Evolutionary conservation across 2,888 invertebrate genomes (phyloP).

Genomic region (Beris chalybata): DNA sequence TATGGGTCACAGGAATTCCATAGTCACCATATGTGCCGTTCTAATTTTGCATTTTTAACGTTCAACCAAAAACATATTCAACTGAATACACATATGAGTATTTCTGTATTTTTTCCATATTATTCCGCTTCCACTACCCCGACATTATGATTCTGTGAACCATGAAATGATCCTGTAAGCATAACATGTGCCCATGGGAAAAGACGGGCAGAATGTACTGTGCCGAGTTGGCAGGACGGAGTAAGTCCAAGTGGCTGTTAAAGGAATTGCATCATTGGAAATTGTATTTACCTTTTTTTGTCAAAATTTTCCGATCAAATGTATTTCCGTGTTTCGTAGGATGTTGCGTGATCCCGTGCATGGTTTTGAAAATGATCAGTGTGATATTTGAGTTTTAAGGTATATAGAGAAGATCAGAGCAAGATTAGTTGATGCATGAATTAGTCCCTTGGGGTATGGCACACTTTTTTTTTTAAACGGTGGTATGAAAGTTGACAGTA

Average conservation of each 20-base stretch:
- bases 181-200: constrained; percentile 34
- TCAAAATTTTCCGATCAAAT: neutral
- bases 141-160: constrained; percentile 36
- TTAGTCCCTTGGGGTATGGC: constrained; percentile 12
- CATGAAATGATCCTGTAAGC: constrained; percentile 36
- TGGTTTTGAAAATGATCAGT: neutral
- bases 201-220: neutral
- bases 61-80: constrained; percentile 15
- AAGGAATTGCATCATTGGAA: constrained; percentile 28
- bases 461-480: neutral
- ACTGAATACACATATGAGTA: constrained; percentile 6
- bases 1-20: constrained; percentile 1
- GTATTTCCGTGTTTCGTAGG: constrained; percentile 25
- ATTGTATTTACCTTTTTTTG: constrained; percentile 26
- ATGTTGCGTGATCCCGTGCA: constrained; percentile 6
- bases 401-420: neutral
- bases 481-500: too few species aligned
- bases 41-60: constrained; percentile 23
- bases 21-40: constrained; percentile 15
- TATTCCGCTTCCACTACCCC: neutral
- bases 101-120: too few species aligned
- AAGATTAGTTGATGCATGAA: constrained; percentile 6
- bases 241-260: neutral
- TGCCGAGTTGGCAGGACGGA: constrained; percentile 4
- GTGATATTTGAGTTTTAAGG: neutral